Conservation (phyloP, 2,113 vertebrate genomes). For the Phrynosoma platyrhinos region DNA sequence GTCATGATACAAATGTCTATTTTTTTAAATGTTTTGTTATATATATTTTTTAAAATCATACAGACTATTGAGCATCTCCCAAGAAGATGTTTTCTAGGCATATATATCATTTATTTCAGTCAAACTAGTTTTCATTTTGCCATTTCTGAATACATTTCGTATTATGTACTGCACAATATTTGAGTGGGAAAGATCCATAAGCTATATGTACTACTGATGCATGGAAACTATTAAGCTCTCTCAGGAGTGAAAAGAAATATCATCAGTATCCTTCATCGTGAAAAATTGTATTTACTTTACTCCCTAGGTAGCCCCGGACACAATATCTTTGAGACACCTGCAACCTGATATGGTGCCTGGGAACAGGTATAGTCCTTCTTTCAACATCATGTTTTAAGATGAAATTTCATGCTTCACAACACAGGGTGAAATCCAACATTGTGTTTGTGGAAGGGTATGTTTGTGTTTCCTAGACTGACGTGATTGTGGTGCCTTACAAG, state of each 20-base stretch:
- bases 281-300: slow-evolving; percentile 37
- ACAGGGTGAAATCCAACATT: background rate
- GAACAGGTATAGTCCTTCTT: background rate
- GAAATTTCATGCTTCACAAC: slow-evolving; percentile 4
- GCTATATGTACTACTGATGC: slow-evolving; percentile 17
- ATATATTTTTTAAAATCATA: background rate
- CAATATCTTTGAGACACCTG: background rate
- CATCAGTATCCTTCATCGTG: slow-evolving; percentile 31
- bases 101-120: slow-evolving; percentile 25
- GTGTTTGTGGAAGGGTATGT: background rate
- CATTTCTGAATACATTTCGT: slow-evolving; percentile 35
- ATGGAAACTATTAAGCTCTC: slow-evolving; percentile 45
- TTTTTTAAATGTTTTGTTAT: background rate
- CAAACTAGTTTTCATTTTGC: slow-evolving; percentile 36
- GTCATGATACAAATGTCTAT: background rate
- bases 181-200: slow-evolving; percentile 38
- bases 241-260: slow-evolving; percentile 35
- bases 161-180: background rate
- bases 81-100: slow-evolving; percentile 7
- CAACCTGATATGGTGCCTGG: background rate
- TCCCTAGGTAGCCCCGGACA: slow-evolving; percentile 8
- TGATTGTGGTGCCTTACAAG: too few relatives aligned
- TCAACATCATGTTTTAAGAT: background rate
- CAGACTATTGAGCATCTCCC: background rate
- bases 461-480: too few relatives aligned